phyloP scores from a whole-genome alignment of 2,797 vertebrate genomes.

The Tapirus indicus region DNA sequence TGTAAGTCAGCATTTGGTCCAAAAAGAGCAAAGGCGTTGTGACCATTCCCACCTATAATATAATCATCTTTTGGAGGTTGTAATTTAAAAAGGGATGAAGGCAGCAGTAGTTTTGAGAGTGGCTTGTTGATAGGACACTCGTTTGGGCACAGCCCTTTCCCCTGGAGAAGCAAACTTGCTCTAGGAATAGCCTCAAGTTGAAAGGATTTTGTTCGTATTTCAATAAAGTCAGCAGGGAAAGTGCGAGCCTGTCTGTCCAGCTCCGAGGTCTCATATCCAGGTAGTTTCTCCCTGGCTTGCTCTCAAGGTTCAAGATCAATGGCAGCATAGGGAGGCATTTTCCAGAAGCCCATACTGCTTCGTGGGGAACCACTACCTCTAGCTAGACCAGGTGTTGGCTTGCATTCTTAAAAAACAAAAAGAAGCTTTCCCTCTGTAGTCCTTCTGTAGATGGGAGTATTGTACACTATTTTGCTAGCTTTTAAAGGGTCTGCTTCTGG shows the following conservation, averaged over 20 bases:
- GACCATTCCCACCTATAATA: neutral
- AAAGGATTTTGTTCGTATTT: neutral
- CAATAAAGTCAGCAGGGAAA: neutral
- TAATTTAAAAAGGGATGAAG: neutral
- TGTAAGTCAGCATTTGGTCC: neutral
- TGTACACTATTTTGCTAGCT: neutral
- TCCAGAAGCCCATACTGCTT: neutral
- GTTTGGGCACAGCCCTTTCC: neutral
- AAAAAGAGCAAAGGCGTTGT: neutral
- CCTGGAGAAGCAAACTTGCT: neutral
- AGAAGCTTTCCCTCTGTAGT: neutral
- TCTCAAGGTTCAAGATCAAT: neutral
- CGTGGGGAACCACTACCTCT: neutral
- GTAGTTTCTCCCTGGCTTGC: neutral
- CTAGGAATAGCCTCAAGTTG: neutral
- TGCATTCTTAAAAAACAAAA: neutral
- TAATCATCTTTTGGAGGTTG: neutral
- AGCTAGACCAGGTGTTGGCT: neutral
- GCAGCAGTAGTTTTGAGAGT: neutral
- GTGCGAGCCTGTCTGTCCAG: neutral
- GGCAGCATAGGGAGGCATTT: neutral
- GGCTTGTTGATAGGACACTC: neutral
- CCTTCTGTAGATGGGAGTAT: neutral
- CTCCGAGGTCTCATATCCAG: neutral
- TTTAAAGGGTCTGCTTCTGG: neutral